phyloP scores from a whole-genome alignment of 2,797 vertebrate genomes.

The Muscicapa striata region DNA sequence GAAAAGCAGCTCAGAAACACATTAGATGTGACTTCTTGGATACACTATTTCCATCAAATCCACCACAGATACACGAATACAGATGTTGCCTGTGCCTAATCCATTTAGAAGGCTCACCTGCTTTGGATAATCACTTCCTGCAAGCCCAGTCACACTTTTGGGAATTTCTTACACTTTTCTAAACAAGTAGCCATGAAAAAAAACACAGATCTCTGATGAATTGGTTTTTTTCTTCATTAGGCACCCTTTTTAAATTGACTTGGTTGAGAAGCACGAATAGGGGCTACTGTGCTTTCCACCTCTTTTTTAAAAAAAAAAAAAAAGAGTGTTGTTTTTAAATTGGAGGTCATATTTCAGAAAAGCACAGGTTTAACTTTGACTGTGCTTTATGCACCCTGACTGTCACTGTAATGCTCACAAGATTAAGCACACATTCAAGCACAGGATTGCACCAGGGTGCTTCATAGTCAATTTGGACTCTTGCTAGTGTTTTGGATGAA shows the following conservation, averaged over 20 bases:
- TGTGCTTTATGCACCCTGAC: not conserved
- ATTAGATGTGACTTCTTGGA: not conserved
- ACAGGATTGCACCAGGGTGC: not conserved
- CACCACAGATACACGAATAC: accelerated
- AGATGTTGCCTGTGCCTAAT: not conserved
- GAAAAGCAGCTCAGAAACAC: not conserved
- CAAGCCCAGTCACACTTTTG: not conserved
- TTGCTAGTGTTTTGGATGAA: not conserved
- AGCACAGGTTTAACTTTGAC: not conserved
- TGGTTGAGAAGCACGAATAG: not conserved
- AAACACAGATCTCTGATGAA: not conserved
- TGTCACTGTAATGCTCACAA: not conserved
- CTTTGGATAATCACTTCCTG: not conserved
- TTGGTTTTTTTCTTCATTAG: not conserved
- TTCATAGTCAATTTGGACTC: not conserved
- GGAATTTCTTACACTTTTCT: not conserved
- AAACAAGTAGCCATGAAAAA: not conserved
- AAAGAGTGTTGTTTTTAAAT: not conserved
- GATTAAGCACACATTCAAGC: not conserved
- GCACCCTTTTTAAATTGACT: not conserved
- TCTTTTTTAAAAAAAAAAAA: not conserved
- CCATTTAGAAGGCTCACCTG: not conserved
- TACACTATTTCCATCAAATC: not conserved
- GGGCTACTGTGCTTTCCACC: not conserved
- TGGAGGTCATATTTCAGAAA: not conserved